Evolutionary conservation across 2,113 vertebrate species (phyloP), one percentile per base, ranked within the genome.

Genomic region (Pungitius pungitius): DNA sequence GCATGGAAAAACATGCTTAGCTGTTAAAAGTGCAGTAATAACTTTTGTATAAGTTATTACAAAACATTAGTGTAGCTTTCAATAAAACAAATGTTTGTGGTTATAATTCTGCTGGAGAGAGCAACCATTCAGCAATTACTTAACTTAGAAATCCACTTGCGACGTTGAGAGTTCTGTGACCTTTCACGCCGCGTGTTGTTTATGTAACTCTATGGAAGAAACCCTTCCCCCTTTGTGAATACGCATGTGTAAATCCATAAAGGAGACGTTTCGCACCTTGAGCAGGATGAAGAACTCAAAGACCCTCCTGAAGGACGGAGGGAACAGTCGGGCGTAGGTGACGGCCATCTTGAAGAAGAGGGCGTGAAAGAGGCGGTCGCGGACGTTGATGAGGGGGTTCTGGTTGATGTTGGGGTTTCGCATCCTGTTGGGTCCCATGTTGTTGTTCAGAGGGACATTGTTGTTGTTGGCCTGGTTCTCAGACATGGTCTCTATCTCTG

Each of bases 331-430:
- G 15, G 97, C 96, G 17, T 99, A 99, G n/a, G 97, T 98, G 70
- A 99, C 97, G 26, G 98, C 97, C 96, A 98, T 99, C 93, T 98
- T 99, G 93, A 99, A 99, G 90, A 99, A 99, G 0, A 99, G 95
- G 0, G 97, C 97, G 13, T 99, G 98, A 90, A 99, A 99, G 20
- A 99, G 96, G 40, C 98, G 94, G 79, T 99, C 98, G 1, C 98
- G 94, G 64, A 99, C 98, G 0, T 99, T 99, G 91, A 99, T 99
- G 66, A 99, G 88, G 0, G 98, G 98, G 85, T 99, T 99, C 90
- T 97, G 97, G 93, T 99, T 99, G 75, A 97, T 92, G 88, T 96
- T 96, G 65, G 95, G 95, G 78, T 96, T 97, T 15, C 95, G 90
- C 20, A 95, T 92, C 59, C 96, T 89, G 88, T 95, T 96, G 35